Evolutionary conservation across 2,888 invertebrate species (phyloP), one percentile per base, ranked within the genome.

Genomic region (Pammene aurita): DNA sequence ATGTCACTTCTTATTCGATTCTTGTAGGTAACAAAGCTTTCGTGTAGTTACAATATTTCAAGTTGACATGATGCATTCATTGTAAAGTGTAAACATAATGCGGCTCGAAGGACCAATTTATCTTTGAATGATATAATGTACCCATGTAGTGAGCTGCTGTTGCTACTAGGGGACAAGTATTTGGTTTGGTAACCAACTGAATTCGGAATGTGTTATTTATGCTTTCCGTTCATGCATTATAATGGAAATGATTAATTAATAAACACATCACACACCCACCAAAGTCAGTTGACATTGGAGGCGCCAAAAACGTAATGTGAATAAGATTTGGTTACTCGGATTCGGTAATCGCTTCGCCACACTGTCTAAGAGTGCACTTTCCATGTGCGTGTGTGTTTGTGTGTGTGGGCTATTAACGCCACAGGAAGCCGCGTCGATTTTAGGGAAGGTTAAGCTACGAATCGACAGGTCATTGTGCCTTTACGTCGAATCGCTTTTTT

Each of bases 381-480:
- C 60, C 74, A 72, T 72, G 79, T 78, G 82, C 81, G 84, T 84
- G 87, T 83, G 85, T 57, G 57, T 57, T 11, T 57, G 57, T 58
- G n/a, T 14, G 58, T 79, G 75, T 76, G 76, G 76, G 82, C 84
- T 81, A 84, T 85, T 85, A 86, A 83, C 82, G 83, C 82, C 80
- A 80, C 90, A 90, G 92, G 90, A 91, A 90, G 84, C 85, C 84
- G 84, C 86, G 89, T 89, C 89, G 87, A 88, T 88, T 91, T 89
- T 89, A 84, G 89, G 89, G 88, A 91, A 90, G 86, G 87, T 84
- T 88, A 85, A 82, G 79, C 84, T 83, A 84, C 81, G 80, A 89
- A 86, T 81, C 84, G 84, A 87, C 84, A 84, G 90, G 90, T 91
- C 90, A 91, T 89, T 91, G 91, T 91, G 87, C 87, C 81, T 87